Conservation (phyloP, 2,888 invertebrate genomes). For the Oeneis ivallda region DNA sequence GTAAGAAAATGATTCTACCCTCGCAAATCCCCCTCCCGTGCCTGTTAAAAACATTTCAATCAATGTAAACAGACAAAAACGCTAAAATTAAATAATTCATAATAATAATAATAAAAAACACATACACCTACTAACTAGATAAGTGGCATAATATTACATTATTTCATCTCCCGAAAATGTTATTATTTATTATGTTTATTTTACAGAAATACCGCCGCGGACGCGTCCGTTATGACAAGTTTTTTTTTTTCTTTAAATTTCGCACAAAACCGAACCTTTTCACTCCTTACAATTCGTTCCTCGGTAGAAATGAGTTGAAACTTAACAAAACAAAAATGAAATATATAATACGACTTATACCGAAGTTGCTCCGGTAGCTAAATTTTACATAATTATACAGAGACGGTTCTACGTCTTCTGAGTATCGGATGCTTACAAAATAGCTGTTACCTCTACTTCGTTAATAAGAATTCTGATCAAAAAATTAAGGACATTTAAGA, state of each 20-base stretch:
- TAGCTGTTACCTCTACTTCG: neutral
- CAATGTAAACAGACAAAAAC: slow-evolving; percentile 66
- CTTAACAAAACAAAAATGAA: slow-evolving; percentile 12
- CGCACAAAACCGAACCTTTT: slow-evolving; percentile 23
- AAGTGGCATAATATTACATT: slow-evolving; percentile 58
- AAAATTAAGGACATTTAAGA: neutral
- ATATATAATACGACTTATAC: slow-evolving; percentile 16
- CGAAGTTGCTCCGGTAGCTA: slow-evolving; percentile 13
- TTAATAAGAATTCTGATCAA: neutral
- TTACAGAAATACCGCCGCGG: slow-evolving; percentile 24
- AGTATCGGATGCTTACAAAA: neutral
- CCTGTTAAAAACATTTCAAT: slow-evolving; percentile 54
- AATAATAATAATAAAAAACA: slow-evolving; percentile 59
- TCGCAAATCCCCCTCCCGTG: slow-evolving; percentile 52
- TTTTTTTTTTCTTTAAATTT: neutral
- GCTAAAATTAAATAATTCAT: slow-evolving; percentile 67
- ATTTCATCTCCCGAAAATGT: slow-evolving; percentile 30
- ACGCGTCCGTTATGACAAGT: neutral
- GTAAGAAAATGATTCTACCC: slow-evolving; percentile 22
- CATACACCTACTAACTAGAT: slow-evolving; percentile 75
- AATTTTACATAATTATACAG: slow-evolving; percentile 9
- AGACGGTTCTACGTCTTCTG: neutral
- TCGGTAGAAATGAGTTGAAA: slow-evolving; percentile 8
- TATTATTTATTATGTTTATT: slow-evolving; percentile 48
- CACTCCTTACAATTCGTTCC: slow-evolving; percentile 6